A percentile compares a stretch with the other conserved stretches of the same genome.
Conservation (phyloP, 2,888 invertebrate genomes). For the Mystacides longicornis region DNA sequence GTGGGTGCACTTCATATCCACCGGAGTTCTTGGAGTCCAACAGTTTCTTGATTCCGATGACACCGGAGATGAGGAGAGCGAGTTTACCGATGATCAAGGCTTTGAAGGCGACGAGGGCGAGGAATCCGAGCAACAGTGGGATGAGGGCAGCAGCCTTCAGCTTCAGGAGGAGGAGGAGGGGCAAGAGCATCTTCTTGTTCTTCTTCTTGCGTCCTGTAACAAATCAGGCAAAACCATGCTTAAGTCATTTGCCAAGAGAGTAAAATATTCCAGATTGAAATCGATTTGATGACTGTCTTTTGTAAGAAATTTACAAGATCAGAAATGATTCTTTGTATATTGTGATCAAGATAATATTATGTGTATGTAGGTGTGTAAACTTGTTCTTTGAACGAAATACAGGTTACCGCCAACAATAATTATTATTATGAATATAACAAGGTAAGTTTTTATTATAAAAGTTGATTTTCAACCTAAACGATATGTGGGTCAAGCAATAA, state of each 20-base stretch:
- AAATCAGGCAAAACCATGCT: neutral
- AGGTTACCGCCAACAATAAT: too few relatives aligned
- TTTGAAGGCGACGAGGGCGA: conserved; percentile 77
- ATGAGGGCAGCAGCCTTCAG: conserved; percentile 72
- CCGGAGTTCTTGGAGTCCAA: conserved; percentile 52
- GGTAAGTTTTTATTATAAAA: neutral
- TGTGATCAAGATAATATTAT: too few relatives aligned
- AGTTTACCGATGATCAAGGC: conserved; percentile 78
- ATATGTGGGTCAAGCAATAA: conserved; percentile 9
- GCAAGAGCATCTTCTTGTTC: conserved; percentile 67
- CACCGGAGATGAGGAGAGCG: conserved; percentile 66
- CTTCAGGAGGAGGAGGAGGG: conserved; percentile 68
- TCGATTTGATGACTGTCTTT: too few relatives aligned
- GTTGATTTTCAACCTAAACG: conserved; percentile 1
- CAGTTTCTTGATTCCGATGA: conserved; percentile 61
- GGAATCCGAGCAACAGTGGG: conserved; percentile 66
- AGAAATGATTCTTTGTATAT: too few relatives aligned
- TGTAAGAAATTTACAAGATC: too few relatives aligned
- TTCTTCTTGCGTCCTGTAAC: conserved; percentile 66
- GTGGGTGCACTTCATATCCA: conserved; percentile 66
- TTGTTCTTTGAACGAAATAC: too few relatives aligned
- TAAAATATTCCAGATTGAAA: too few relatives aligned
- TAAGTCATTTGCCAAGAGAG: neutral
- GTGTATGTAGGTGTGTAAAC: too few relatives aligned
- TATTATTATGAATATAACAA: too few relatives aligned